Conservation (phyloP, 2,888 invertebrate genomes). For the Electrophaes corylata region DNA sequence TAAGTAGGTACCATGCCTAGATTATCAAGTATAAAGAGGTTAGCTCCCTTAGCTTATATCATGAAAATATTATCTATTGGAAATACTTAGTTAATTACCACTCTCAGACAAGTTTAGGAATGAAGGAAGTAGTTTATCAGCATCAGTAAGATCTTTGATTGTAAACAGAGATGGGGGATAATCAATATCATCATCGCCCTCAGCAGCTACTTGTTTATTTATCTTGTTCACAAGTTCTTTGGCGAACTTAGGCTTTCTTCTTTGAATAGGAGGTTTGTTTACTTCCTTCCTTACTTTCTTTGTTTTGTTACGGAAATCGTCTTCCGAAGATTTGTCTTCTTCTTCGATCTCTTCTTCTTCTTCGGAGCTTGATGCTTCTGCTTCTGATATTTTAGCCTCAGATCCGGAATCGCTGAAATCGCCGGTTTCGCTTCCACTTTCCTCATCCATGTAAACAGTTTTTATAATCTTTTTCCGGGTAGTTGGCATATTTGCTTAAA, state of each 20-base stretch:
- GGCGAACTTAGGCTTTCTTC: conserved; percentile 54
- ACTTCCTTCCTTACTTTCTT: conserved; percentile 39
- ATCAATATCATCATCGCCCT: conserved; percentile 47
- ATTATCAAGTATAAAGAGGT: no score
- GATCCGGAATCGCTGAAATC: conserved; percentile 82
- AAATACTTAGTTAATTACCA: conserved; percentile 57
- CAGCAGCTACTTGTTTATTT: conserved; percentile 50
- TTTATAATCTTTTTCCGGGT: conserved; percentile 74
- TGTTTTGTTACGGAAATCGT: conserved; percentile 54
- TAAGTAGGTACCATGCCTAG: no score
- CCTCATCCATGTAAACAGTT: conserved; percentile 74
- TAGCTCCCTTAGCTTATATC: no score
- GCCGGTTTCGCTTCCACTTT: conserved; percentile 64
- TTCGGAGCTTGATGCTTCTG: conserved; percentile 57
- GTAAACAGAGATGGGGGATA: conserved; percentile 52
- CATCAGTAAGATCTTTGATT: conserved; percentile 74
- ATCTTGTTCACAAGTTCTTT: conserved; percentile 63
- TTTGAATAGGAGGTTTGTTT: conserved; percentile 27
- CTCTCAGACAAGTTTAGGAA: conserved; percentile 79
- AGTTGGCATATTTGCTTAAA: conserved; percentile 57
- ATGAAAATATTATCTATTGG: not conserved
- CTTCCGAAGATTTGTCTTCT: conserved; percentile 57
- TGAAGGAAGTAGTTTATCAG: conserved; percentile 74
- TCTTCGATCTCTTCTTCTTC: conserved; percentile 42
- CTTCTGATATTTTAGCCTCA: conserved; percentile 72